Evolutionary conservation across 2,113 vertebrate species (phyloP).

Genomic region (Butastur rufipennis): DNA sequence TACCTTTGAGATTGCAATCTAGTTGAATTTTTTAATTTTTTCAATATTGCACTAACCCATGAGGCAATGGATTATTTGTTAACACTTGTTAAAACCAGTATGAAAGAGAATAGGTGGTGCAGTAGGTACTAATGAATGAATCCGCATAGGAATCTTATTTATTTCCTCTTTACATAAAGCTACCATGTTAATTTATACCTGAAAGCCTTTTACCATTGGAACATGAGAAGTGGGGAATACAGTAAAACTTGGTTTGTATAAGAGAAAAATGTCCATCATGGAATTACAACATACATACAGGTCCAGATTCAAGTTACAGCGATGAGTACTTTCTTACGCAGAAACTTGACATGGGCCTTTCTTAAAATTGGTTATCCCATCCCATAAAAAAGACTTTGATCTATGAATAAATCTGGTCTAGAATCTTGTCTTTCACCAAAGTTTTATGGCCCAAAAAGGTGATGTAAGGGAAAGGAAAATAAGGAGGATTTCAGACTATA

Average conservation of each 20-base stretch:
- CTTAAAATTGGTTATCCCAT: background rate
- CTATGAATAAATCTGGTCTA: background rate
- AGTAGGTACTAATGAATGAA: background rate
- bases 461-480: background rate
- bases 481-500: background rate
- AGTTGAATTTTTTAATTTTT: background rate
- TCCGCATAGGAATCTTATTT: background rate
- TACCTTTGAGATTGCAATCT: background rate
- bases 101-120: background rate
- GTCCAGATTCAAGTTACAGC: background rate
- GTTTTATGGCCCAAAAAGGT: background rate
- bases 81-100: background rate
- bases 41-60: background rate
- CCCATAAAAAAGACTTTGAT: background rate
- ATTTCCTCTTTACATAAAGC: background rate
- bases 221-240: background rate
- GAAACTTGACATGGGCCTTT: accelerated
- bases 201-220: background rate
- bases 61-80: background rate
- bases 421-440: background rate
- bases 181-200: background rate
- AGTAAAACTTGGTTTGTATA: background rate
- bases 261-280: background rate
- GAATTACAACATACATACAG: background rate
- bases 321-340: background rate